A percentile compares a stretch with the other conserved stretches of the same genome.
Conservation (phyloP, 2,888 invertebrate genomes). For the Ormia ochracea region DNA sequence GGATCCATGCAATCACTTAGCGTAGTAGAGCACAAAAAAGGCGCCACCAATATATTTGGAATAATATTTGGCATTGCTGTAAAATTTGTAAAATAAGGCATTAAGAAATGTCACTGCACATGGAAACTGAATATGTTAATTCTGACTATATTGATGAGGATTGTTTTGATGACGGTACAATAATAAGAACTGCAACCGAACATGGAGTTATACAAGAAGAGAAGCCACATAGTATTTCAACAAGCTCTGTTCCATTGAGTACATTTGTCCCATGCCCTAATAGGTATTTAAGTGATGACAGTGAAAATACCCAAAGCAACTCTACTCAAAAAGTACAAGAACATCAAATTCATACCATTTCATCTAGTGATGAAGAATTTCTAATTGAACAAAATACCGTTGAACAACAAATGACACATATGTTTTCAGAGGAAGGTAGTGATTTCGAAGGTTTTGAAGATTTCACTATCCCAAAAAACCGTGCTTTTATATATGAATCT, state of each 20-base stretch:
- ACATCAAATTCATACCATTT: slow-evolving; percentile 58
- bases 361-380: slow-evolving; percentile 48
- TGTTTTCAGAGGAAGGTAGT: slow-evolving; percentile 17
- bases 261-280: not conserved
- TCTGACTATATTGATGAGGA: slow-evolving; percentile 31
- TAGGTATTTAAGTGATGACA: not conserved
- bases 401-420: slow-evolving; percentile 5
- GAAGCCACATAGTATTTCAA: not conserved
- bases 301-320: not conserved
- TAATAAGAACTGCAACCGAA: not conserved
- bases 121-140: slow-evolving; percentile 14
- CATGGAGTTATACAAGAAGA: not conserved
- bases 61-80: no score
- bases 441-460: slow-evolving; percentile 56
- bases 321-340: not conserved
- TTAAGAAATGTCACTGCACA: slow-evolving; percentile 46
- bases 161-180: slow-evolving; percentile 6
- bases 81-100: no score
- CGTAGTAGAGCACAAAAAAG: slow-evolving; percentile 44
- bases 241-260: not conserved
- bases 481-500: not conserved
- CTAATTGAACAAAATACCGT: not conserved
- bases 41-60: slow-evolving; percentile 55
- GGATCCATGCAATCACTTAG: slow-evolving; percentile 19
- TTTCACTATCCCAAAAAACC: not conserved